Evolutionary conservation across 2,113 vertebrate genomes (phyloP), one percentile per base, ranked within the genome.

Genomic region (Sinocyclocheilus grahami): DNA sequence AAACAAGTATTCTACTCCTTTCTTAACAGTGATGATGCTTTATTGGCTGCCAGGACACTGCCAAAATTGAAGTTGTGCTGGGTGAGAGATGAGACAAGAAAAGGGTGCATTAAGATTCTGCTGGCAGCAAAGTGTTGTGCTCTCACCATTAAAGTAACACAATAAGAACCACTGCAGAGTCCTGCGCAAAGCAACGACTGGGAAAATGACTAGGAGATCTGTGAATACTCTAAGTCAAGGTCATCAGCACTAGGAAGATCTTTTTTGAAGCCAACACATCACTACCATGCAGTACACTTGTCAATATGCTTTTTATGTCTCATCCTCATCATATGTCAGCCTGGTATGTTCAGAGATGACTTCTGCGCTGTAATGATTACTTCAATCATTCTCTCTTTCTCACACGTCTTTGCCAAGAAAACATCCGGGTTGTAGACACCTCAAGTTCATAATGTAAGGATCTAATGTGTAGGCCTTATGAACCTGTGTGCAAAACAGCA

Each of bases 211-310:
- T 48, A 75, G 42, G 20, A 42, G n/a, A 4, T 76, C 42, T 76
- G 72, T 76, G 12, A 51, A 76, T 76, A 9, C 42, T 51, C 4
- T 42, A 74, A n/a, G 20, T 46, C 72, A 75, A 27, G 42, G n/a
- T 75, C 20, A 39, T 74, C 72, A 24, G 42, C 72, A 75, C 48
- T 48, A 46, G 6, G 72, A 24, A 24, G 2, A 48, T 27, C 72
- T 51, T 42, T 51, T 48, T 76, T 76, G 27, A 76, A 76, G 72
- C 72, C 42, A 51, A 51, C 42, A 76, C 72, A 76, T n/a, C 72
- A 76, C 42, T 76, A 48, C 42, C 3, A 42, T 76, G 42, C 72
- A 76, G 13, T n/a, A 62, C 63, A 76, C 42, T 42, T 27, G 72
- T 72, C 10, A 39, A 39, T 5, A 39, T 39, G 39, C 39, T 39